Evolutionary conservation across 64 coral and sea anemone genomes (phyloP).

Genomic region (Catalaphyllia jardinei): DNA sequence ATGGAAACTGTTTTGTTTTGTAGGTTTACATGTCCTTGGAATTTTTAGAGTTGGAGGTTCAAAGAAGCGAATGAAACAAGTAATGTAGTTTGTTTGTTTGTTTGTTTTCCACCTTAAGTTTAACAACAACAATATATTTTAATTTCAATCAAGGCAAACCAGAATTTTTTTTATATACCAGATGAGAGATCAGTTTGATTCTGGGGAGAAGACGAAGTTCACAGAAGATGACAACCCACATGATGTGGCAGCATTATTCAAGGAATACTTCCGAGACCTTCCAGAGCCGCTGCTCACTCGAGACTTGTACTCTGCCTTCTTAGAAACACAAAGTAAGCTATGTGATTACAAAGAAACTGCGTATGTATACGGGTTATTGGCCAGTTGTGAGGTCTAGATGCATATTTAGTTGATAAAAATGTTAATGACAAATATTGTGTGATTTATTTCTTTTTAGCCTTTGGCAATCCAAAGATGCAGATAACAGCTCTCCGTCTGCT

Average conservation of each 20-base stretch:
- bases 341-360: background rate
- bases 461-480: slow-evolving; percentile 38
- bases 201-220: slow-evolving; percentile 87
- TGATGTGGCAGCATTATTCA: slow-evolving; percentile 99
- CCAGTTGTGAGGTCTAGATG: too few relatives aligned
- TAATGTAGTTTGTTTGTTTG: background rate
- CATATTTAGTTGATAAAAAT: too few relatives aligned
- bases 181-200: slow-evolving; percentile 99
- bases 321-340: slow-evolving; percentile 94
- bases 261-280: slow-evolving; percentile 93
- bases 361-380: too few relatives aligned
- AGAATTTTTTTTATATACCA: background rate
- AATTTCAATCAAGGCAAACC: background rate
- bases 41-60: slow-evolving; percentile 97
- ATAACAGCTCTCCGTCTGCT: slow-evolving; percentile 66
- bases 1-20: background rate
- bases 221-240: slow-evolving; percentile 92
- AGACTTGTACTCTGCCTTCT: slow-evolving; percentile 92
- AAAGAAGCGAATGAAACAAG: slow-evolving; percentile 95
- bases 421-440: too few relatives aligned
- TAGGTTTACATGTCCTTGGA: slow-evolving; percentile 95
- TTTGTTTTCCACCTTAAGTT: background rate
- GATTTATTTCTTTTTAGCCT: slow-evolving; percentile 19
- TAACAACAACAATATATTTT: background rate
- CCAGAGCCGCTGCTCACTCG: slow-evolving; percentile 93